A percentile compares a stretch with the other conserved stretches of the same genome.
Conservation (phyloP, 2,888 invertebrate species). For the Volucella inflata region DNA sequence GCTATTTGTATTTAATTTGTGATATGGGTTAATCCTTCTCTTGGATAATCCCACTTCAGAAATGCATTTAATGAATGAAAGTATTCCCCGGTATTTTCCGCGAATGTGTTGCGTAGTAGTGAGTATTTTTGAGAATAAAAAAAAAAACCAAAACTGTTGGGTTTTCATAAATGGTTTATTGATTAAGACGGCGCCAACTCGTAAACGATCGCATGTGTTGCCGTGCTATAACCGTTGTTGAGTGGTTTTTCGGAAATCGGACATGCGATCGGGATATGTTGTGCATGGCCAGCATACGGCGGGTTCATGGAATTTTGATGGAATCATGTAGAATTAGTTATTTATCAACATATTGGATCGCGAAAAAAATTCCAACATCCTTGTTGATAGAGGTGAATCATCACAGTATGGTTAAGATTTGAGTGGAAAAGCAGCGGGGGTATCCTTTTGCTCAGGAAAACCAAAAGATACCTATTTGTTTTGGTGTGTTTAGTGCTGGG, state of each 20-base stretch:
- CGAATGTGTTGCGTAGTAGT: background rate
- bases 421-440: too few species aligned
- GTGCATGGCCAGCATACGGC: constrained; percentile 11
- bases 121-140: background rate
- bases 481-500: too few species aligned
- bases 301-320: too few species aligned
- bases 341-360: too few species aligned
- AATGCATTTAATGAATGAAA: constrained; percentile 44
- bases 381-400: too few species aligned
- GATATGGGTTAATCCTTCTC: constrained; percentile 57
- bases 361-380: too few species aligned
- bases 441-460: too few species aligned
- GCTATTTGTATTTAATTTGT: constrained; percentile 62
- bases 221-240: constrained; percentile 25
- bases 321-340: too few species aligned
- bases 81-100: constrained; percentile 18
- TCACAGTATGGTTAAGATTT: too few species aligned
- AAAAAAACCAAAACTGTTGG: constrained; percentile 45
- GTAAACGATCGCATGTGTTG: constrained; percentile 44
- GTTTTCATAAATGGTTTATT: constrained; percentile 48
- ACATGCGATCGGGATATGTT: background rate
- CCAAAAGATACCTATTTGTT: too few species aligned
- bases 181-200: constrained; percentile 53
- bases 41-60: constrained; percentile 45
- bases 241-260: constrained; percentile 6